Base-by-base conservation (phyloP, 2,888 invertebrate genomes). In the Volucella inanis region DNA sequence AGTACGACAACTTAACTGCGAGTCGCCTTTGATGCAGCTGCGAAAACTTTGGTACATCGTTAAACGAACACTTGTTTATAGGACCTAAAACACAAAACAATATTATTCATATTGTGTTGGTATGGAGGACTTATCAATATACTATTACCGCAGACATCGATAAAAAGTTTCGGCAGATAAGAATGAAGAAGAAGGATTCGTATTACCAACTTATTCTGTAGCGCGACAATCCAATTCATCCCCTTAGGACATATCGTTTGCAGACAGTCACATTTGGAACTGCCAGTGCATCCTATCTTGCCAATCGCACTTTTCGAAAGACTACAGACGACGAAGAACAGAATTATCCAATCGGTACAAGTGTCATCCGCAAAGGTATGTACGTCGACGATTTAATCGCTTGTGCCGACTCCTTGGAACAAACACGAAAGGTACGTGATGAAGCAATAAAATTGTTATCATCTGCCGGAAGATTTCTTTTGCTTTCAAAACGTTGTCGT, bases 121-220 rank as follows among this genome's bases (percentile, higher is more conserved):
- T 41, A 52, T 61, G 71, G 71, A 49, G 61, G 59, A 71, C 50
- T 8, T 52, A 74, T 43, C 45, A 45, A 50, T 39, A 70, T 49
- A 79, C 68, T 39, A 76, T 92, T 10, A 88, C 88, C 4, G 72
- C 80, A 6, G 80, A 87, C 38, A 71, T 84, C 6, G 64, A 65
- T 4, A 85, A 80, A 57, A 76, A 65, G 67, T 79, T 68, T 45
- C 31, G 70, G 10, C 78, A 78, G 22, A 67, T 64, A 14, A n/a
- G 39, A 22, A 67, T 84, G 8, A 6, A 18, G 47, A 10, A 31
- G 10, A 15, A 22, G 6, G 41, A 80, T 15, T 57, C 62, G 38
- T 57, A 82, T n/a, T 74, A 77, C 11, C 83, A 79, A 10, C 39
- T 79, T 0, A 77, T 83, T 12, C 39, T 77, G 10, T 77, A 70